Base-by-base conservation (phyloP, 2,888 invertebrate species). In the Cloeon dipterum region DNA sequence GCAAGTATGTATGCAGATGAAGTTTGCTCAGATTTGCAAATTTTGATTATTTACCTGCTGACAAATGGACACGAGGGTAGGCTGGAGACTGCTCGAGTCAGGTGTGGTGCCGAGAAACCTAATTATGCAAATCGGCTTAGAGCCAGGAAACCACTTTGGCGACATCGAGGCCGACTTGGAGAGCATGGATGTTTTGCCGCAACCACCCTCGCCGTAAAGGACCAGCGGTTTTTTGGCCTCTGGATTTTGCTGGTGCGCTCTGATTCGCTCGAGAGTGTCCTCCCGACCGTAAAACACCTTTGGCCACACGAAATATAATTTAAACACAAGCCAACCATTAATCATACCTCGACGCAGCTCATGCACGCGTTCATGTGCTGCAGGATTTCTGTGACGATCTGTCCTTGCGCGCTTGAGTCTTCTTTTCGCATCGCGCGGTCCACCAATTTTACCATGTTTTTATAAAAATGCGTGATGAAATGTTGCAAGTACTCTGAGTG, bases 31-130 rank as follows among this genome's bases (percentile, higher is more conserved):
- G n/a, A n/a, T n/a, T n/a, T n/a, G n/a, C n/a, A n/a, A n/a, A n/a
- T n/a, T n/a, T n/a, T n/a, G n/a, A n/a, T n/a, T n/a, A 20, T 43
- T 52, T 57, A 85, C 81, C 67, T 94, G 91, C 53, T 89, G 85
- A 54, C 91, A 94, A 43, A 96, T 81, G 25, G 89, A 91, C 43
- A 89, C 88, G 18, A 96, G 66, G 1, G 94, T 81, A 0, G 93
- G 93, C 1, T 89, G 85, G 32, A 94, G 63, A 18, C 89, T 86
- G 45, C 91, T 91, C 44, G 89, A 91, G 56, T 94, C 93, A 2
- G 96, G 94, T 10, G 94, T 94, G 1, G 93, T 94, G 18, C 96
- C 96, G 20, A 96, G 66, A 55, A 94, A 96, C 42, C 94, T 63
- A 39, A 94, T 71, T 41, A 93, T 70, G 53, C 85, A 78, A 16